Base-by-base conservation (phyloP, 2,113 vertebrate genomes). In the Peromyscus leucopus region DNA sequence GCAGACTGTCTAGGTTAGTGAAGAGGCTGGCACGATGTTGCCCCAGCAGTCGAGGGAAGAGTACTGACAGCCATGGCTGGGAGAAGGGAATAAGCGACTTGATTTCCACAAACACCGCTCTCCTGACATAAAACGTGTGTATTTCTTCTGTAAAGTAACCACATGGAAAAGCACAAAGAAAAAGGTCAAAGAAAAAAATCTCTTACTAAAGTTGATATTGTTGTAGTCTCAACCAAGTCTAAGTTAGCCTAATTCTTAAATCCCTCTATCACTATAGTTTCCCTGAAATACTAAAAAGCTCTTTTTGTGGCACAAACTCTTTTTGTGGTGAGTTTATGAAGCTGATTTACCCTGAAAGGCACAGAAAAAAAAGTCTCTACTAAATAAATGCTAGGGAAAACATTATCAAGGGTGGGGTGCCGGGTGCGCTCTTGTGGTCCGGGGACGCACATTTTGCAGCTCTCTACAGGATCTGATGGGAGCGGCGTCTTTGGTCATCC, bases 261-360 rank as follows among this genome's bases (percentile, higher is more conserved):
- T 61, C 90, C 36, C 78, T 48, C 42, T 67, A 75, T 55, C 63
- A 84, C 61, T 36, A 48, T 78, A 80, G 6, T 11, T 89, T 91
- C 63, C 79, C 59, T 88, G 65, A 94, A 95, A 92, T 89, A 96
- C 55, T 2, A 93, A 89, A 89, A 15, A 65, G 46, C 63, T 87
- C 48, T 22, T 48, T 51, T 94, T 57, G 65, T 10, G 89, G 71
- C 28, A 91, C 22, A 86, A 88, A 94, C 63, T 75, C 42, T 42
- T 42, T 42, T 42, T 42, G 42, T 42, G 63, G 75, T 39, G 76
- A 96, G 83, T 42, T 19, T 63, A 57, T 21, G 10, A 94, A 72
- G 90, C 24, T 28, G 6, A 0, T 85, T 75, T 95, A 71, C 24
- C 46, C 59, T 93, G 17, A 82, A 92, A 97, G 59, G n/a, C 59